Conservation (phyloP, 2,888 invertebrate genomes). For the Timandra comae region DNA sequence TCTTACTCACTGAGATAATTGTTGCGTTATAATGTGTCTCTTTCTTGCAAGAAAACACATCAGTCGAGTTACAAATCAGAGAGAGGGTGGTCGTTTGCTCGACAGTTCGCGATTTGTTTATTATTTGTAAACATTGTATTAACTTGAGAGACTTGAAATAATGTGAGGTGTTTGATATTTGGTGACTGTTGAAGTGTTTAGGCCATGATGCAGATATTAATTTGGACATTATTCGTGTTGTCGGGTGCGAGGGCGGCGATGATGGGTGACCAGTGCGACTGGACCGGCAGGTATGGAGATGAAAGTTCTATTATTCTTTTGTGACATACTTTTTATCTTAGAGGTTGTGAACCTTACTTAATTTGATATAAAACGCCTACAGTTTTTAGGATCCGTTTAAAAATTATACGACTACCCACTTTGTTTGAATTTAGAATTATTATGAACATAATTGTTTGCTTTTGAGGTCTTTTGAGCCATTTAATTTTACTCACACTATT, state of each 20-base stretch:
- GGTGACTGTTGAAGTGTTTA: constrained; percentile 22
- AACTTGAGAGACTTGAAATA: constrained; percentile 24
- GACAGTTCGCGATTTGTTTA: constrained; percentile 39
- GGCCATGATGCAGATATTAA: constrained; percentile 44
- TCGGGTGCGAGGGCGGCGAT: constrained; percentile 70
- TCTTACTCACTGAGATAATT: constrained; percentile 23
- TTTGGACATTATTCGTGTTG: constrained; percentile 62
- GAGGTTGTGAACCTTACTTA: constrained; percentile 2
- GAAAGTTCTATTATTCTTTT: constrained; percentile 31
- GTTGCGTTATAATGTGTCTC: constrained; percentile 19
- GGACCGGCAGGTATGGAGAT: constrained; percentile 80
- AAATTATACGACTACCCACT: no score
- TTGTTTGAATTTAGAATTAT: no score
- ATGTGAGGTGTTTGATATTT: constrained; percentile 41
- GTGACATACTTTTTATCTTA: constrained; percentile 24
- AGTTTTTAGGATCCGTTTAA: no score
- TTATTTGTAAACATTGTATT: constrained; percentile 27
- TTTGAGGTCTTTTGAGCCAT: no score
- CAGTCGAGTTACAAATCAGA: constrained; percentile 40
- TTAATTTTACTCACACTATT: no score
- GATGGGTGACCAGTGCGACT: constrained; percentile 82
- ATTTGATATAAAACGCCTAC: no score
- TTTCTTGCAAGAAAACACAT: constrained; percentile 26
- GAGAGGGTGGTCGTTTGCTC: constrained; percentile 24
- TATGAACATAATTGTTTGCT: no score